These are phyloP conservation scores for Homalodisca vitripennis DNA, from an alignment of 1,140 invertebrate species.

Conservation along the genomic window DNA sequence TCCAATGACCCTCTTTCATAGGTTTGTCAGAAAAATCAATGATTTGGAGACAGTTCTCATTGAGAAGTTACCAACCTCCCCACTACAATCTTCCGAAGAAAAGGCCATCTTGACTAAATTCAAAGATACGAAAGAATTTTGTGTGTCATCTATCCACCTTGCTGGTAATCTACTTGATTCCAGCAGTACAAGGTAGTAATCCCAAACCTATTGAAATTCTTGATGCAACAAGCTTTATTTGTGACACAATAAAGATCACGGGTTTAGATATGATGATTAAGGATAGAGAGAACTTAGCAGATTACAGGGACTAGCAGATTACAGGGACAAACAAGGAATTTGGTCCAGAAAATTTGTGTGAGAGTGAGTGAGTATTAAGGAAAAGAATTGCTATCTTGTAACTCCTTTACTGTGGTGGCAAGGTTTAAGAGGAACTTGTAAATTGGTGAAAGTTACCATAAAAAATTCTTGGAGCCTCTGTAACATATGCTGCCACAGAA, in stretches of 20 bases:
- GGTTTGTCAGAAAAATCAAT: slow-evolving; percentile 4
- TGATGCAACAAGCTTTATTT: slow-evolving; percentile 19
- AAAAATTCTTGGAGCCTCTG: too few species aligned
- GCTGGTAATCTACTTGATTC: slow-evolving; percentile 12
- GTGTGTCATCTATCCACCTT: slow-evolving; percentile 6
- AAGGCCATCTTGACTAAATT: slow-evolving; percentile 15
- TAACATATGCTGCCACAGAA: too few species aligned
- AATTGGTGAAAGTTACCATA: too few species aligned
- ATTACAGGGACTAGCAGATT: slow-evolving; percentile 23
- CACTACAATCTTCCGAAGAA: slow-evolving; percentile 22
- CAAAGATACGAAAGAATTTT: slow-evolving; percentile 2
- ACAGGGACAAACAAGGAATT: too few species aligned
- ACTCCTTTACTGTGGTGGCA: too few species aligned
- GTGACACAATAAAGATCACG: background rate
- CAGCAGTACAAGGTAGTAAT: background rate
- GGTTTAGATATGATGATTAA: slow-evolving; percentile 1
- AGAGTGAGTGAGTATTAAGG: too few species aligned
- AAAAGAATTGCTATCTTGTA: too few species aligned
- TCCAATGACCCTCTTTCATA: slow-evolving; percentile 20
- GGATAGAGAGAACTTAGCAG: slow-evolving; percentile 14
- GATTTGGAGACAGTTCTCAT: slow-evolving; percentile 13
- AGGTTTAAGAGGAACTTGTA: too few species aligned
- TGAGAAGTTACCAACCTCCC: slow-evolving; percentile 20
- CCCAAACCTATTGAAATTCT: slow-evolving; percentile 3
- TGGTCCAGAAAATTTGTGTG: too few species aligned